These are phyloP conservation scores for Crioceris asparagi DNA, from an alignment of 2,888 invertebrate genomes.

Conservation along the genomic window DNA sequence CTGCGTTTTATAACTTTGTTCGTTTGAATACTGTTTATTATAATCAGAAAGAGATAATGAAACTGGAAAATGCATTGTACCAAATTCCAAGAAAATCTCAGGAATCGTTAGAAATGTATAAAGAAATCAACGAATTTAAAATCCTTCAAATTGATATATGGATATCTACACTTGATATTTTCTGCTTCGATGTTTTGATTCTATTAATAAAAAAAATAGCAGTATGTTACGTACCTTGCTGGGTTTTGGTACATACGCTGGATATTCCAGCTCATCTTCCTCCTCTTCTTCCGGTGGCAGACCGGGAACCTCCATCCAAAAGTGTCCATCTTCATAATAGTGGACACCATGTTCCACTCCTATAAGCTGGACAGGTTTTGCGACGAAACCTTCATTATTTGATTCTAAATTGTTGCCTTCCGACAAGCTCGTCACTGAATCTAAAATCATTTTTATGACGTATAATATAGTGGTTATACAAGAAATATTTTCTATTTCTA, in stretches of 20 bases:
- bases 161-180: too few relatives aligned
- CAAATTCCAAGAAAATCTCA: too few relatives aligned
- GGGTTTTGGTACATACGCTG: conserved; percentile 58
- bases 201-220: neutral
- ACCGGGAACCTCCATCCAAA: conserved; percentile 84
- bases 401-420: conserved; percentile 38
- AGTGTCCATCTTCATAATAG: conserved; percentile 87
- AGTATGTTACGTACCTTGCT: conserved; percentile 45
- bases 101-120: too few relatives aligned
- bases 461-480: neutral
- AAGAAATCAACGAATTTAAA: too few relatives aligned
- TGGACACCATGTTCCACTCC: conserved; percentile 78
- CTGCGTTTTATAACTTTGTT: too few relatives aligned
- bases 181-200: too few relatives aligned
- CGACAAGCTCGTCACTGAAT: conserved; percentile 44
- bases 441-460: conserved; percentile 21
- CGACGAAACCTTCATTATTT: conserved; percentile 45
- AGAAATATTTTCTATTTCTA: neutral
- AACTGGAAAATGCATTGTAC: too few relatives aligned
- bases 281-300: conserved; percentile 62
- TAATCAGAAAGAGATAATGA: too few relatives aligned
- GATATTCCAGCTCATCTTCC: conserved; percentile 58
- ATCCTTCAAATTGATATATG: too few relatives aligned
- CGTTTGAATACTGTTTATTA: too few relatives aligned
- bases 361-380: conserved; percentile 56